Conservation (phyloP, 2,113 vertebrate species). For the Hyperoodon ampullatus region DNA sequence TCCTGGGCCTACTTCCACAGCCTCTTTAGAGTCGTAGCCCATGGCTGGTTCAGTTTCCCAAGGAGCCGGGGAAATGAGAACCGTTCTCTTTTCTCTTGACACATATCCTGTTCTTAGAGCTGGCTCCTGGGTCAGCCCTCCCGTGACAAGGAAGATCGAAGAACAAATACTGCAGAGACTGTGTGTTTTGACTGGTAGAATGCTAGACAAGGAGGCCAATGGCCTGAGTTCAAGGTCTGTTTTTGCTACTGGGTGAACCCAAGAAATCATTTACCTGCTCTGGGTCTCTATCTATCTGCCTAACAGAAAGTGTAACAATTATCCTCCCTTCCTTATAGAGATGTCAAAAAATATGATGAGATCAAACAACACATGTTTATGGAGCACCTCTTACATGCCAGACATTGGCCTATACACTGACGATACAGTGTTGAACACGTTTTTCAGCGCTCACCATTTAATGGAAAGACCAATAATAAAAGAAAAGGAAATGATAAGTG, state of each 20-base stretch:
- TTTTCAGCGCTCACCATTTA: background rate
- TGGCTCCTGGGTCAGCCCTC: background rate
- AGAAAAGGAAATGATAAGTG: background rate
- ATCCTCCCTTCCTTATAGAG: background rate
- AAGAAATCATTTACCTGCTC: background rate
- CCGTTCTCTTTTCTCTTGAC: background rate
- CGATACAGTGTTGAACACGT: background rate
- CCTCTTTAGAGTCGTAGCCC: constrained; percentile 19
- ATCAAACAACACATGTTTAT: background rate
- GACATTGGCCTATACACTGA: background rate
- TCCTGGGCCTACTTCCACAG: constrained; percentile 39
- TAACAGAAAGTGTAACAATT: background rate
- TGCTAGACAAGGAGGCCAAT: background rate
- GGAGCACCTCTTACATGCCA: background rate
- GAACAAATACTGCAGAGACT: background rate
- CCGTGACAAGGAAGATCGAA: background rate
- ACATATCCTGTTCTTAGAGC: background rate
- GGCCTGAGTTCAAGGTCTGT: background rate
- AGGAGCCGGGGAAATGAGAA: background rate
- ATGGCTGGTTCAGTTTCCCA: background rate
- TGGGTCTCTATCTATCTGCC: background rate
- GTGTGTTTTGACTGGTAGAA: background rate
- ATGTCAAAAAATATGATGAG: background rate
- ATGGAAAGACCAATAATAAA: background rate
- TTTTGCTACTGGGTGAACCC: background rate